These are phyloP conservation scores for Urocolius indicus DNA, from an alignment of 2,113 vertebrate species.

Conservation along the genomic window DNA sequence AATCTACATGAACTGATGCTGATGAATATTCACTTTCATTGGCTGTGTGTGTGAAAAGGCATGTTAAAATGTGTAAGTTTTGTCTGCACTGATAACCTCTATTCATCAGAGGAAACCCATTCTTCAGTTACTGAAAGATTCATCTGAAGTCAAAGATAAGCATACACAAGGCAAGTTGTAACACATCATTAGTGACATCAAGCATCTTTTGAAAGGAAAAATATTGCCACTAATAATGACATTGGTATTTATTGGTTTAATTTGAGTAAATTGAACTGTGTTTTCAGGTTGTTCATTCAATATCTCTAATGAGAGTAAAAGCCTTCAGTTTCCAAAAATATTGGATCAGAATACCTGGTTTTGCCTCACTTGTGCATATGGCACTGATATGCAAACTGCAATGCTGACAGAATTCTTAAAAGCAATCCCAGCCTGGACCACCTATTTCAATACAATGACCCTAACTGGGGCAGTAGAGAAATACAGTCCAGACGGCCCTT, in stretches of 20 bases:
- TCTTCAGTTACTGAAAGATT: not conserved
- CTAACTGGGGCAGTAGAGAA: not conserved
- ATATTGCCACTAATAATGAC: not conserved
- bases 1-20: slow-evolving; percentile 50
- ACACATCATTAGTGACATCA: not conserved
- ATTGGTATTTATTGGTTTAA: not conserved
- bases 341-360: not conserved
- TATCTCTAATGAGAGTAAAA: not conserved
- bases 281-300: not conserved
- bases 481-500: not conserved
- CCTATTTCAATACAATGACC: not conserved
- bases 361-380: not conserved
- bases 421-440: not conserved
- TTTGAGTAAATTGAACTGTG: not conserved
- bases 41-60: not conserved
- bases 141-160: not conserved
- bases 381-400: not conserved
- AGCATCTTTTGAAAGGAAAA: not conserved
- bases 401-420: not conserved
- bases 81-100: not conserved
- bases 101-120: not conserved
- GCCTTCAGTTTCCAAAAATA: not conserved
- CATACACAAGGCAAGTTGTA: not conserved
- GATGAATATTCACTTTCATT: slow-evolving; percentile 66
- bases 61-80: not conserved